A percentile compares a stretch with the other conserved stretches of the same genome.
These are phyloP conservation scores for Pantherophis alleghaniensis DNA, from an alignment of 2,797 vertebrate species.

Conservation along the genomic window DNA sequence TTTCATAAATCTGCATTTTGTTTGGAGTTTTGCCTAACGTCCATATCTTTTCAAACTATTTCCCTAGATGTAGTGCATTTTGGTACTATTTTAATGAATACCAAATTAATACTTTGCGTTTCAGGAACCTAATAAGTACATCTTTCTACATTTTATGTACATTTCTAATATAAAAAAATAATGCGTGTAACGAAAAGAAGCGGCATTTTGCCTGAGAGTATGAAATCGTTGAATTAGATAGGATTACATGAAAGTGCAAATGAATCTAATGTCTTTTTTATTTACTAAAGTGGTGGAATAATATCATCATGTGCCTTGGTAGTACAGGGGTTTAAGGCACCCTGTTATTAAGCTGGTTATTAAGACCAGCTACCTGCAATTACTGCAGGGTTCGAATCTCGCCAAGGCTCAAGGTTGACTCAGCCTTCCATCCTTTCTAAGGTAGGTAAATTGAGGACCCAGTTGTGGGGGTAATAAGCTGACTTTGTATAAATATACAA, in stretches of 20 bases:
- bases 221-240: not conserved
- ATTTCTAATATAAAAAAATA: not conserved
- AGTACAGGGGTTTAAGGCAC: no score
- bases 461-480: no score
- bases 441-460: no score
- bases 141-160: not conserved
- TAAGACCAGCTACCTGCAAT: no score
- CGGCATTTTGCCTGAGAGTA: not conserved
- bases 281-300: not conserved
- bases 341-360: no score
- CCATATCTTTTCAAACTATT: not conserved
- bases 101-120: not conserved
- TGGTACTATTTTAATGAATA: not conserved
- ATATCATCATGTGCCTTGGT: not conserved
- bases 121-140: not conserved
- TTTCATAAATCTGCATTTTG: not conserved
- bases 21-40: not conserved
- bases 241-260: not conserved
- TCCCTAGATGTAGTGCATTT: not conserved
- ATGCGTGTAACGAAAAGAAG: not conserved
- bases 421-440: no score
- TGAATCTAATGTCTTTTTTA: not conserved
- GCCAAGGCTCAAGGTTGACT: no score
- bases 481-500: no score
- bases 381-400: no score